A percentile compares a stretch with the other conserved stretches of the same genome.
phyloP scores from a whole-genome alignment of 2,113 vertebrate species.

The Junco hyemalis region DNA sequence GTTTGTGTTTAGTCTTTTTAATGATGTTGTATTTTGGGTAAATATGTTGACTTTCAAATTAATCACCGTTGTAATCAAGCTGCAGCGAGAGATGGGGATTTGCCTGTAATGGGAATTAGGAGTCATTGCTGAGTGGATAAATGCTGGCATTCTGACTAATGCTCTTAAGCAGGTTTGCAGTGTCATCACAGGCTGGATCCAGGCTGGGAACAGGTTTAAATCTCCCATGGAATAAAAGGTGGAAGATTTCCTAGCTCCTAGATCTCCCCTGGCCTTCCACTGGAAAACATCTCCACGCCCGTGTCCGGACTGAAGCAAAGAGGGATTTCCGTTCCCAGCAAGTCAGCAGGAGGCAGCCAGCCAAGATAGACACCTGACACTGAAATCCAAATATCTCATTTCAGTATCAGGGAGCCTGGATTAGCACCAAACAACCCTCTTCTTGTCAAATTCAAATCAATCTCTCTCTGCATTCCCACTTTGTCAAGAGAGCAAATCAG shows the following conservation, averaged over 20 bases:
- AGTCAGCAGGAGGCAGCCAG: background rate
- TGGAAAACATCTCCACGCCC: background rate
- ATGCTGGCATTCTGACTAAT: conserved; percentile 36
- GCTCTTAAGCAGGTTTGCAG: conserved; percentile 31
- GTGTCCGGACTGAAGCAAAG: background rate
- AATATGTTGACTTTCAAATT: conserved; percentile 67
- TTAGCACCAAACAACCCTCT: background rate
- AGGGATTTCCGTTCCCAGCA: background rate
- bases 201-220: background rate
- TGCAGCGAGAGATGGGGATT: conserved; percentile 3
- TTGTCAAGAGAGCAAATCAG: background rate
- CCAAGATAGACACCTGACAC: background rate
- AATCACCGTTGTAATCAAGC: conserved; percentile 64
- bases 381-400: background rate
- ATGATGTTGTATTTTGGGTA: conserved; percentile 60
- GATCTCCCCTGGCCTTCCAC: background rate
- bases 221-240: background rate
- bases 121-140: conserved; percentile 58
- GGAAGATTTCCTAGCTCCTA: background rate
- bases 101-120: conserved; percentile 53
- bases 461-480: background rate
- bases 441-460: background rate
- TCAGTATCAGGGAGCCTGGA: background rate
- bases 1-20: conserved; percentile 54
- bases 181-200: background rate